Evolutionary conservation across 2,888 invertebrate genomes (phyloP).

Genomic region (Electrophaes corylata): DNA sequence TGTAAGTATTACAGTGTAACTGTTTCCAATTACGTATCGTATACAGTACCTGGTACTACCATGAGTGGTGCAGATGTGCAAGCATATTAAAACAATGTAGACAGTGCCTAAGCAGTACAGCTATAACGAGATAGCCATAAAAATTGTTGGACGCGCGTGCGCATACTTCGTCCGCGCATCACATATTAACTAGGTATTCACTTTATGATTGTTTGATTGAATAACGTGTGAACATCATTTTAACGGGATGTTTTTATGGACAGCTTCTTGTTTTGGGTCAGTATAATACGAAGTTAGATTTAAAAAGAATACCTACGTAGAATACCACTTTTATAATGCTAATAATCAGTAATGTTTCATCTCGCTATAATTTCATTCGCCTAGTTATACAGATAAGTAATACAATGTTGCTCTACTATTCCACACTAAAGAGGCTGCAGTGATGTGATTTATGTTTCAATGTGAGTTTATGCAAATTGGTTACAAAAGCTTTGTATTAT

Average conservation of each 20-base stretch:
- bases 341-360: background rate
- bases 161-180: slow-evolving; percentile 18
- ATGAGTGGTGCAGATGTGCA: slow-evolving; percentile 15
- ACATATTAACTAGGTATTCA: slow-evolving; percentile 27
- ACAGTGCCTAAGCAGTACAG: slow-evolving; percentile 15
- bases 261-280: slow-evolving; percentile 5
- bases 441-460: too few species aligned
- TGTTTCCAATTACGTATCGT: slow-evolving; percentile 20
- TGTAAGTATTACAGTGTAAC: background rate
- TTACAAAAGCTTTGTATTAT: too few species aligned
- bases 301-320: background rate
- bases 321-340: slow-evolving; percentile 1
- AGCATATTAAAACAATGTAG: slow-evolving; percentile 25
- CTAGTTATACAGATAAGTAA: background rate
- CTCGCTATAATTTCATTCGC: background rate
- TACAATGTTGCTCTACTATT: background rate
- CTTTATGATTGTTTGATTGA: slow-evolving; percentile 26
- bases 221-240: slow-evolving; percentile 20
- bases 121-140: slow-evolving; percentile 31
- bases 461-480: too few species aligned
- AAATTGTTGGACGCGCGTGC: slow-evolving; percentile 21
- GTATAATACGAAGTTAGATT: slow-evolving; percentile 2
- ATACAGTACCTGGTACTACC: slow-evolving; percentile 19
- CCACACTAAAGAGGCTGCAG: too few species aligned
- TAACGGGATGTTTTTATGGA: slow-evolving; percentile 23